These are phyloP conservation scores for Eulimnadia texana DNA, from an alignment of 1,140 invertebrate genomes.

Conservation along the genomic window DNA sequence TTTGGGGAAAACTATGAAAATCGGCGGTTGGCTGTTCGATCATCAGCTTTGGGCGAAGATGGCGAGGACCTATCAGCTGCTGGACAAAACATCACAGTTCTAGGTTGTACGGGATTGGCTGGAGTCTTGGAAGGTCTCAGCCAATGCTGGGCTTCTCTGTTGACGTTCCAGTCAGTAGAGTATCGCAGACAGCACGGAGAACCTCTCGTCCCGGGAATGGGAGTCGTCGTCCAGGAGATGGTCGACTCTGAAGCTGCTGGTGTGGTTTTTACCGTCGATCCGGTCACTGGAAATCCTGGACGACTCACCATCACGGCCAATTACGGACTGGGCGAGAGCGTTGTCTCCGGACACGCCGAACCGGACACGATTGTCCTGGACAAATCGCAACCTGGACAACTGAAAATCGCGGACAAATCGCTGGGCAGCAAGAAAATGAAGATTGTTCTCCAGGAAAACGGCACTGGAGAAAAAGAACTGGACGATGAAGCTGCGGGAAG, in stretches of 20 bases:
- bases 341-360: conserved; percentile 56
- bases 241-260: conserved; percentile 51
- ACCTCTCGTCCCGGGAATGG: conserved; percentile 37
- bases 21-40: conserved; percentile 36
- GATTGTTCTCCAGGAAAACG: conserved; percentile 35
- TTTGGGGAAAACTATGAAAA: conserved; percentile 22
- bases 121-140: conserved; percentile 42
- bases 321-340: conserved; percentile 60
- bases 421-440: conserved; percentile 42
- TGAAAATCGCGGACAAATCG: conserved; percentile 33
- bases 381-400: conserved; percentile 31
- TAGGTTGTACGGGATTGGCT: conserved; percentile 37
- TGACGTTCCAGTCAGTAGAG: conserved; percentile 51
- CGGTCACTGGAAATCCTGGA: conserved; percentile 46
- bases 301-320: conserved; percentile 57
- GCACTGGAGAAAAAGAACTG: conserved; percentile 20
- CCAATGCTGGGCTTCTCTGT: conserved; percentile 67
- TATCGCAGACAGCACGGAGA: conserved; percentile 42
- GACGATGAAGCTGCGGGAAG: conserved; percentile 14
- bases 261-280: conserved; percentile 65
- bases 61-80: conserved; percentile 57
- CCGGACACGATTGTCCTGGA: conserved; percentile 51
- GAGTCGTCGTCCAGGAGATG: conserved; percentile 67
- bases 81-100: conserved; percentile 65
- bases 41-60: conserved; percentile 60